These are phyloP conservation scores for Phania funesta DNA, from an alignment of 2,888 invertebrate species.

Conservation along the genomic window DNA sequence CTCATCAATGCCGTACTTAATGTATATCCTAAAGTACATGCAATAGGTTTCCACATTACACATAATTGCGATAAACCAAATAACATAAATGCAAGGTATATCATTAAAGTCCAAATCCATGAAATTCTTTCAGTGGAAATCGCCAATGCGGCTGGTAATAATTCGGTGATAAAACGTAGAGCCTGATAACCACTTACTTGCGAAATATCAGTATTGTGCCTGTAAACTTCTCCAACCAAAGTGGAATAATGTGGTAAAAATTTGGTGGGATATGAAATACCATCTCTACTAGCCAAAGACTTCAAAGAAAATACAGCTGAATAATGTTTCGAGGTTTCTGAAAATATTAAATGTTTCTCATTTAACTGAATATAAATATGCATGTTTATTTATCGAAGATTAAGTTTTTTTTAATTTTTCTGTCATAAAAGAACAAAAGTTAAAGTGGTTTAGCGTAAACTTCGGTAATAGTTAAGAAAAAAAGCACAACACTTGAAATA, in stretches of 20 bases:
- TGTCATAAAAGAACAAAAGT: too few species aligned
- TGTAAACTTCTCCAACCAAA: conserved; percentile 78
- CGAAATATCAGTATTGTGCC: conserved; percentile 71
- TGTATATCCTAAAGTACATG: conserved; percentile 88
- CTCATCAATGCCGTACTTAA: conserved; percentile 88
- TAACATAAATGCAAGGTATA: conserved; percentile 90
- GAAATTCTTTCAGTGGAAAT: conserved; percentile 87
- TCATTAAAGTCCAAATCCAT: conserved; percentile 93
- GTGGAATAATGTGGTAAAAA: conserved; percentile 79
- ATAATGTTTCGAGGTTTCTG: conserved; percentile 87
- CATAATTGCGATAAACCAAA: conserved; percentile 94
- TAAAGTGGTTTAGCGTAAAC: too few species aligned
- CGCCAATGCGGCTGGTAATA: conserved; percentile 93
- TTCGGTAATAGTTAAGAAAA: too few species aligned
- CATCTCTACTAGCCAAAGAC: conserved; percentile 83
- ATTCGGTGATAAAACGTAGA: conserved; percentile 91
- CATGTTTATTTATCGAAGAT: too few species aligned
- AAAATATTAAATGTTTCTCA: conserved; percentile 69
- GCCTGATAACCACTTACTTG: conserved; percentile 90
- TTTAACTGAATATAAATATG: too few species aligned
- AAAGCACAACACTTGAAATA: too few species aligned
- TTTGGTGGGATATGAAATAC: conserved; percentile 81
- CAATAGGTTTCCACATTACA: conserved; percentile 95
- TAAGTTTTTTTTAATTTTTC: too few species aligned
- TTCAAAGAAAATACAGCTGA: conserved; percentile 85